These are phyloP conservation scores for Lasioglossum baleicum DNA, from an alignment of 1,140 invertebrate genomes.

Conservation along the genomic window DNA sequence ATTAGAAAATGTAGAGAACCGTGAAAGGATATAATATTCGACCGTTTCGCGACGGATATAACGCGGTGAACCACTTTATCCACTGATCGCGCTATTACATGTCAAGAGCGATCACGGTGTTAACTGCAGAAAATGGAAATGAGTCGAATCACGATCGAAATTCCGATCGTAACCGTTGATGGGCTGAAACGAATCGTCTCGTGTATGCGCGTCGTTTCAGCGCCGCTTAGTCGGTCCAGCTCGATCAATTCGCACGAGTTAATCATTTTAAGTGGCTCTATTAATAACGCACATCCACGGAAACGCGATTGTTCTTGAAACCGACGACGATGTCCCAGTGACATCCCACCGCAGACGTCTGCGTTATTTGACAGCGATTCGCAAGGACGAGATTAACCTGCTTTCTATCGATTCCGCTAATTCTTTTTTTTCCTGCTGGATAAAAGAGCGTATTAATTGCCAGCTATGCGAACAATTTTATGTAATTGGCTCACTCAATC, in stretches of 20 bases:
- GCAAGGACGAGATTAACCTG: constrained; percentile 8
- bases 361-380: constrained; percentile 37
- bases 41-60: not conserved
- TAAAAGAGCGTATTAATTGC: too few species aligned
- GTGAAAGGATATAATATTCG: too few species aligned
- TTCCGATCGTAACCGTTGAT: constrained; percentile 46
- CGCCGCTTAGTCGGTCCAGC: constrained; percentile 27
- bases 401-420: too few species aligned
- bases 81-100: constrained; percentile 24
- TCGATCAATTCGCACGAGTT: constrained; percentile 65
- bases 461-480: too few species aligned
- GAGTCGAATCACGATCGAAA: constrained; percentile 35
- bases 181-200: constrained; percentile 62
- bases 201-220: constrained; percentile 37
- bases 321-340: constrained; percentile 26
- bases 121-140: constrained; percentile 27
- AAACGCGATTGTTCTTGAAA: constrained; percentile 61
- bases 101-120: not conserved
- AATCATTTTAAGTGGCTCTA: constrained; percentile 72
- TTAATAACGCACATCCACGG: constrained; percentile 64
- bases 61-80: not conserved
- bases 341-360: constrained; percentile 25
- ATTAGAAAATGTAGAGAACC: too few species aligned
- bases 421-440: too few species aligned
- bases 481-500: too few species aligned